These are phyloP conservation scores for Eumerus sabulonum DNA, from an alignment of 2,888 invertebrate genomes.

Conservation along the genomic window DNA sequence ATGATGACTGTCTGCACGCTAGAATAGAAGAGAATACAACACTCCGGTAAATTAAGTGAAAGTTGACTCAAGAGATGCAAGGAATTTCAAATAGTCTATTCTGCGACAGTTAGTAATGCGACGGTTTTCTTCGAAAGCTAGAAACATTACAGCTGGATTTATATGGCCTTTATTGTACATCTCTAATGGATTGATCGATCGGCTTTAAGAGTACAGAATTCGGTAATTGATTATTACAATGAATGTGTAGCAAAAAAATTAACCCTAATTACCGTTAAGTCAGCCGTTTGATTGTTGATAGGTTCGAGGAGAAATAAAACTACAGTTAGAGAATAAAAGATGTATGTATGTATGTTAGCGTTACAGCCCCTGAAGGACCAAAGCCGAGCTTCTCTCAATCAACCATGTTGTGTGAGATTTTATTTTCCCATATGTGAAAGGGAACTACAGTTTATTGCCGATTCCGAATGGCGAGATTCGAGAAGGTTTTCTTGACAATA, in stretches of 20 bases:
- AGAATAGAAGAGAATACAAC: slow-evolving; percentile 24
- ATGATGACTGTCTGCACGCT: slow-evolving; percentile 50
- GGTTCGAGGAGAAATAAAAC: slow-evolving; percentile 31
- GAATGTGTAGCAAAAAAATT: slow-evolving; percentile 26
- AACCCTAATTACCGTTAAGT: too few relatives aligned
- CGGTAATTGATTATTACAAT: slow-evolving; percentile 18
- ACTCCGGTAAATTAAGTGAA: slow-evolving; percentile 45
- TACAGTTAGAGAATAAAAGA: slow-evolving; percentile 6
- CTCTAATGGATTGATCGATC: slow-evolving; percentile 12
- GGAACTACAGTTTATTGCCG: too few relatives aligned
- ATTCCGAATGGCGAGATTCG: too few relatives aligned
- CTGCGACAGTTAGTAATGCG: not conserved
- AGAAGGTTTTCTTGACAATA: too few relatives aligned
- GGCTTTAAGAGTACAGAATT: not conserved
- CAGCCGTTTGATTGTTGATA: slow-evolving; percentile 13
- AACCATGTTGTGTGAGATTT: too few relatives aligned
- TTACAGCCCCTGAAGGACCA: too few relatives aligned
- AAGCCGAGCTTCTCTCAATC: too few relatives aligned
- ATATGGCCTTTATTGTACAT: too few relatives aligned
- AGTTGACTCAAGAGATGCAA: slow-evolving; percentile 27
- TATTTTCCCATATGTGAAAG: too few relatives aligned
- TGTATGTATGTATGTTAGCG: too few relatives aligned
- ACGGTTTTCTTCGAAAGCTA: not conserved
- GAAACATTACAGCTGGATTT: slow-evolving; percentile 19
- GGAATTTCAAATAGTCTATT: slow-evolving; percentile 45